A percentile compares a stretch with the other conserved stretches of the same genome.
These are phyloP conservation scores for Malacoraja senta DNA, from an alignment of 2,797 vertebrate genomes.

Conservation along the genomic window DNA sequence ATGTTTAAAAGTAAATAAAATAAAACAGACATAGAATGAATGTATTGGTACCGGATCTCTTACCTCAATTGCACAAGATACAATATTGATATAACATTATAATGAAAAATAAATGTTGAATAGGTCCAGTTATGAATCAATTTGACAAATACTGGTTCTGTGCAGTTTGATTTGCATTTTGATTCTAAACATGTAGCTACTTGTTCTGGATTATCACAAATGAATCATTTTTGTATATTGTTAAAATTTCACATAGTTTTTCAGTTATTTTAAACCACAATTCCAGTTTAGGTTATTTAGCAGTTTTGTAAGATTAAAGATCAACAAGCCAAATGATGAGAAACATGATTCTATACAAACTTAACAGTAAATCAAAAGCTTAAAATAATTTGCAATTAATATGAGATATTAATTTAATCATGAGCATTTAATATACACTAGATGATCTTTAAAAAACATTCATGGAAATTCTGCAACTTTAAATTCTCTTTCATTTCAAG, in stretches of 20 bases:
- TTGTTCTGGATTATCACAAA: neutral
- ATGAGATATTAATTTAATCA: neutral
- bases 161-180: neutral
- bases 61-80: neutral
- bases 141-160: conserved; percentile 7
- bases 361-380: neutral
- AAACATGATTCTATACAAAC: neutral
- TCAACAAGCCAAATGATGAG: neutral
- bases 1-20: neutral
- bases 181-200: neutral
- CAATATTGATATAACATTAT: neutral
- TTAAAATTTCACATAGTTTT: neutral
- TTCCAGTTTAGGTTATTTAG: neutral
- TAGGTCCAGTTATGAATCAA: neutral
- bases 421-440: no score
- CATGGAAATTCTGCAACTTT: neutral
- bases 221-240: neutral
- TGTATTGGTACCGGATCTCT: neutral
- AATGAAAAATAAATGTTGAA: neutral
- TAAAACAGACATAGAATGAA: neutral
- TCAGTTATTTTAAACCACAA: neutral
- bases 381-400: neutral
- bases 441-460: neutral
- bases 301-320: neutral
- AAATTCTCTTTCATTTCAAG: neutral